A percentile compares a stretch with the other conserved stretches of the same genome.
phyloP scores from a whole-genome alignment of 1,140 invertebrate genomes.

The Eupeodes corollae region DNA sequence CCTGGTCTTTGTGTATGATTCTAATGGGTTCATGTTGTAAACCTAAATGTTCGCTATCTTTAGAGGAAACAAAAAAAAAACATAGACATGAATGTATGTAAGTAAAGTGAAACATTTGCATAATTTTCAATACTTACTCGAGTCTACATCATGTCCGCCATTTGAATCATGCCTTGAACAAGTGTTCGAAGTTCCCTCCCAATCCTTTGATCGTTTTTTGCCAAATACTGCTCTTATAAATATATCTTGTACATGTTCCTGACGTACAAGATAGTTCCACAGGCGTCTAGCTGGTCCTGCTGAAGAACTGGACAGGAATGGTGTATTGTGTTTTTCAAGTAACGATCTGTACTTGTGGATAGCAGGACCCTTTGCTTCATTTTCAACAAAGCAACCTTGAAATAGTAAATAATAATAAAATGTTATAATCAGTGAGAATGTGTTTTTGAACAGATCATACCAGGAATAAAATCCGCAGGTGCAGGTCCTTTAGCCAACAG shows the following conservation, averaged over 20 bases:
- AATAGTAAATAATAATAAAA: constrained; percentile 17
- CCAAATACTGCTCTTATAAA: constrained; percentile 94
- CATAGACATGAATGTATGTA: background rate
- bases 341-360: constrained; percentile 89
- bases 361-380: constrained; percentile 58
- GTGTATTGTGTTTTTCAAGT: constrained; percentile 87
- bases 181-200: background rate
- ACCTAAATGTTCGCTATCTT: background rate
- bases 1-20: constrained; percentile 98
- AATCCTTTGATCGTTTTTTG: constrained; percentile 40
- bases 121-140: too few relatives aligned
- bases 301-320: constrained; percentile 70
- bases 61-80: background rate
- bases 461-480: constrained; percentile 67
- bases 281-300: constrained; percentile 73
- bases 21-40: constrained; percentile 64
- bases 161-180: background rate
- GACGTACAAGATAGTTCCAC: constrained; percentile 88
- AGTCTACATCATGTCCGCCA: background rate
- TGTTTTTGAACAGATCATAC: constrained; percentile 3
- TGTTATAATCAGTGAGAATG: constrained; percentile 5
- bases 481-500: constrained; percentile 62
- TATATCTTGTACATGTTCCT: constrained; percentile 86
- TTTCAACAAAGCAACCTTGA: constrained; percentile 64
- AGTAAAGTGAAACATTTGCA: too few relatives aligned